Evolutionary conservation across 1,140 invertebrate species (phyloP), one percentile per base, ranked within the genome.

Genomic region (Belonocnema kinseyi): DNA sequence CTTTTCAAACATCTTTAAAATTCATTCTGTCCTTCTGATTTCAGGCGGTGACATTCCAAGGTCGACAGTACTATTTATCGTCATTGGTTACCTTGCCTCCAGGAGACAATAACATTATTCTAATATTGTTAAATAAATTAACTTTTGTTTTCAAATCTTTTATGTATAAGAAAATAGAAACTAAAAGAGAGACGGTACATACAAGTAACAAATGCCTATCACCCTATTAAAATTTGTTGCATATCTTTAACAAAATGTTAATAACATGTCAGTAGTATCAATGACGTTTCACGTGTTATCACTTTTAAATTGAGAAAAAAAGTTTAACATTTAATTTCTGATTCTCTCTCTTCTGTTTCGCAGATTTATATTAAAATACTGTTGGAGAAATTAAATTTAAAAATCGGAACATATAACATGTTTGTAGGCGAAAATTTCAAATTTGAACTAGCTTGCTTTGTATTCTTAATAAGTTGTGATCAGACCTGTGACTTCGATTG

Each of bases 51-150:
- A 33, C 61, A 16, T 66, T n/a, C 40, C 21, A 14, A 66, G 61
- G 61, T 66, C 61, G 33, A 40, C 61, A 16, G 14, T 66, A 46
- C 26, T 66, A 40, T 66, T 66, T 40, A 40, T 66, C 26, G 7
- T 66, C 61, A 66, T 66, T 66, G 33, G 61, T 66, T 66, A 66
- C 40, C 61, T 66, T 40, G 33, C 33, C 61, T 40, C 61, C 26
- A 66, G 61, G 61, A 66, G 61, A 66, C 61, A 66, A 66, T 66
- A 66, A 66, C 61, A 46, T 66, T n/a, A 66, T 16, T 26, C 46
- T 40, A 6, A 40, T 16, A 46, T 40, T 66, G 8, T 13, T 12
- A 66, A 33, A 21, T 56, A 46, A 66, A 66, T 66, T 40, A 66
- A 16, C 33, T 56, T 56, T 19, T 56, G 7, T 56, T 56, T 56